phyloP scores from a whole-genome alignment of 2,888 invertebrate species.

The Dolomedes plantarius region DNA sequence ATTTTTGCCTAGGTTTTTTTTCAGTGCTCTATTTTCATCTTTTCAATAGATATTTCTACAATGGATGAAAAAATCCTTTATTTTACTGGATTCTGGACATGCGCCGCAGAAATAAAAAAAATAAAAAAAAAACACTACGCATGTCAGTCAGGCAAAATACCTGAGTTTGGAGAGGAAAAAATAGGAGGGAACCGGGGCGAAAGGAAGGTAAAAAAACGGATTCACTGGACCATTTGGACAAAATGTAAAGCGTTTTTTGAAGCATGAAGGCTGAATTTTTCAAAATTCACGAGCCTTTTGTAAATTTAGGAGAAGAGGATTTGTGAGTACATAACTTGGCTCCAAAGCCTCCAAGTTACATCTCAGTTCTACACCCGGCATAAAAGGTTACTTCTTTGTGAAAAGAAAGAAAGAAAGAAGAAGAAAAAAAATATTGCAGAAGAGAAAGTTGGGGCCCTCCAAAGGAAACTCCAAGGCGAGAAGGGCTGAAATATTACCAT shows the following conservation, averaged over 20 bases:
- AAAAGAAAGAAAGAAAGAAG: not conserved
- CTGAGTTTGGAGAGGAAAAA: conserved; percentile 32
- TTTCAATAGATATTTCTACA: conserved; percentile 3
- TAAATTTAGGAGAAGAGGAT: conserved; percentile 47
- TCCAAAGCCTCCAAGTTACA: conserved; percentile 39
- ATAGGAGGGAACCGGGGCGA: not conserved
- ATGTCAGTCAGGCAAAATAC: conserved; percentile 32
- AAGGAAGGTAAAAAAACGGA: conserved; percentile 52
- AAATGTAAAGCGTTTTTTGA: conserved; percentile 64
- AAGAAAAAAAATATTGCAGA: not conserved
- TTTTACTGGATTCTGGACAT: conserved; percentile 16
- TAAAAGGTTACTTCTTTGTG: conserved; percentile 14
- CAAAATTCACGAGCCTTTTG: conserved; percentile 61
- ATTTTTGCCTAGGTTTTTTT: not conserved
- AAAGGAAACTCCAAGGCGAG: not conserved
- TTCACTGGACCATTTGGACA: conserved; percentile 59
- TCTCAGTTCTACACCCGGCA: conserved; percentile 17
- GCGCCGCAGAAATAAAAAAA: conserved; percentile 4
- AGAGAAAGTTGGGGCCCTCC: not conserved
- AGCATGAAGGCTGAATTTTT: conserved; percentile 62
- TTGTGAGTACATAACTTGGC: conserved; percentile 64
- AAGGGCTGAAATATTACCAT: conserved; percentile 11
- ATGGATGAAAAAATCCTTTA: not conserved
- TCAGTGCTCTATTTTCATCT: not conserved
- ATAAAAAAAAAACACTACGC: too few species aligned